Percentiles rank a stretch among this genome's conserved stretches.
Conservation (phyloP, 1,140 invertebrate species). For the Temnothorax curvispinosus region DNA sequence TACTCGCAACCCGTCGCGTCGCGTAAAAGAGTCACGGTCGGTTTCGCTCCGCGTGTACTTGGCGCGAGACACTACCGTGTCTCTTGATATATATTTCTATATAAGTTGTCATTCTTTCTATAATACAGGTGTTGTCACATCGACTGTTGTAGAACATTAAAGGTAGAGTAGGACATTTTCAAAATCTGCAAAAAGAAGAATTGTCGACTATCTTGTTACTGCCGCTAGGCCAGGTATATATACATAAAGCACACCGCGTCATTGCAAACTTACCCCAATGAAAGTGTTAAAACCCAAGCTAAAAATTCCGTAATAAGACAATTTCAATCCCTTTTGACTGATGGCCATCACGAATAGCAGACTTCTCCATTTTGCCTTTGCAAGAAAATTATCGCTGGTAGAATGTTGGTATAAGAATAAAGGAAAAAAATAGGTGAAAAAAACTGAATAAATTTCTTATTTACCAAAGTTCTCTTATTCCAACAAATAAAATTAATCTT, state of each 20-base stretch:
- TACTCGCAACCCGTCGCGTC: too few relatives aligned
- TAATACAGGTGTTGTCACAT: neutral
- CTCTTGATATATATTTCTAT: neutral
- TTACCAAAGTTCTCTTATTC: neutral
- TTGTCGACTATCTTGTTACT: neutral
- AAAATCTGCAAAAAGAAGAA: slow-evolving; percentile 32
- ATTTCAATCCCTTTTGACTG: slow-evolving; percentile 47
- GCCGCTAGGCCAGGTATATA: neutral
- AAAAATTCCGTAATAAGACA: slow-evolving; percentile 57
- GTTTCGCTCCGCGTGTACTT: too few relatives aligned
- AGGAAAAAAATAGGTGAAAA: neutral
- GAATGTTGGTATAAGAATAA: neutral
- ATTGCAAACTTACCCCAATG: slow-evolving; percentile 45
- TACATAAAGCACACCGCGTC: neutral
- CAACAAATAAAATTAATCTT: neutral
- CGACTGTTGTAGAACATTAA: slow-evolving; percentile 51
- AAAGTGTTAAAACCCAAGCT: slow-evolving; percentile 36
- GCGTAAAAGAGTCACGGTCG: too few relatives aligned
- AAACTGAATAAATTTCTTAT: neutral
- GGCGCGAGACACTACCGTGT: too few relatives aligned
- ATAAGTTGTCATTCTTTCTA: slow-evolving; percentile 1
- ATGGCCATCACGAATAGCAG: slow-evolving; percentile 35
- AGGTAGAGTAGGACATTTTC: slow-evolving; percentile 55
- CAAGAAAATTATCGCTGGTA: neutral
- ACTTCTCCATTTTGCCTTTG: slow-evolving; percentile 2